phyloP scores from a whole-genome alignment of 2,888 invertebrate species.

The Cybosia mesomella region DNA sequence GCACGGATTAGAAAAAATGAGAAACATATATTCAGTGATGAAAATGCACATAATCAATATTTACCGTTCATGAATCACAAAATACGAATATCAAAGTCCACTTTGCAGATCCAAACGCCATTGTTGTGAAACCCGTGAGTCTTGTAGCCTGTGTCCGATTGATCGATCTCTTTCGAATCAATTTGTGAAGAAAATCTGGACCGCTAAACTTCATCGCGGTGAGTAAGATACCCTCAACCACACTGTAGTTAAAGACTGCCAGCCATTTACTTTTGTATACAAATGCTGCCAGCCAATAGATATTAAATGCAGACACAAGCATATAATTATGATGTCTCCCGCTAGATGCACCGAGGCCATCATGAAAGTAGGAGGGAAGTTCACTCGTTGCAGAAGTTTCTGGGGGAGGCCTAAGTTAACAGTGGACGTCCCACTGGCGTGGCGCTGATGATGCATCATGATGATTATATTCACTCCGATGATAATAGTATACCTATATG shows the following conservation, averaged over 20 bases:
- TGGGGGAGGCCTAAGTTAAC: too few species aligned
- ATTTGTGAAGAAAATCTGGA: background rate
- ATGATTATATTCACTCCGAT: background rate
- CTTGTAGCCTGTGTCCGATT: background rate
- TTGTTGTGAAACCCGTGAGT: background rate
- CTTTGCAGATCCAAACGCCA: constrained; percentile 3
- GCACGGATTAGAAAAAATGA: background rate
- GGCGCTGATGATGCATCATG: background rate
- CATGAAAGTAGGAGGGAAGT: background rate
- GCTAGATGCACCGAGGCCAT: background rate
- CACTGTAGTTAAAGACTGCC: background rate
- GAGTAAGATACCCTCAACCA: background rate
- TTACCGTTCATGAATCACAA: constrained; percentile 6
- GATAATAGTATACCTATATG: background rate
- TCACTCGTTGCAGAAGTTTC: background rate
- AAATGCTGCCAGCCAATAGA: background rate
- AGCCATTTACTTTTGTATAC: background rate
- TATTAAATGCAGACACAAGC: background rate
- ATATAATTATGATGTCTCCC: background rate
- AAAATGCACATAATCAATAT: constrained; percentile 4
- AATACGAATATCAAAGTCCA: constrained; percentile 4
- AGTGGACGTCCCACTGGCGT: background rate
- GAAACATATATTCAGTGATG: background rate
- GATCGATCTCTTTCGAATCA: background rate
- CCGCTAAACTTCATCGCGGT: background rate